Percentiles rank a stretch among this genome's conserved stretches.
phyloP scores from a whole-genome alignment of 2,888 invertebrate genomes.

The Parascotia fuliginaria region DNA sequence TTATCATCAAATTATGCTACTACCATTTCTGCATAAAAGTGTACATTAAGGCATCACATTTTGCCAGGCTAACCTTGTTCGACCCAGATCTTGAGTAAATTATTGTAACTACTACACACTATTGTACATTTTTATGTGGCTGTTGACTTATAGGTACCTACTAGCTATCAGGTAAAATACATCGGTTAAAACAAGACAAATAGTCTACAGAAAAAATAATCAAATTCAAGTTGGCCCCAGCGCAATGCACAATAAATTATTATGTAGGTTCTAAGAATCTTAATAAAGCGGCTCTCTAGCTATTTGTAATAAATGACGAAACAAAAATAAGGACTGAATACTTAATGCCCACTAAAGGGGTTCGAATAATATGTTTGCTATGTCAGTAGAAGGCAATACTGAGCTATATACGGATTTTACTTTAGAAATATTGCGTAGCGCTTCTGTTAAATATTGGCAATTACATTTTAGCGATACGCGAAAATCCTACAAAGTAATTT shows the following conservation, averaged over 20 bases:
- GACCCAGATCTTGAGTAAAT: no score
- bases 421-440: conserved; percentile 44
- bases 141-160: no score
- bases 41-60: no score
- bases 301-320: conserved; percentile 81
- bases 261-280: conserved; percentile 72
- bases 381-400: conserved; percentile 36
- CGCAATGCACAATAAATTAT: conserved; percentile 48
- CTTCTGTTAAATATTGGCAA: conserved; percentile 49
- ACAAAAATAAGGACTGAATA: conserved; percentile 77
- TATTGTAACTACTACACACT: no score
- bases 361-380: conserved; percentile 46
- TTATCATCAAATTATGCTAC: no score
- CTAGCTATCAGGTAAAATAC: conserved; percentile 17
- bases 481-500: conserved; percentile 46
- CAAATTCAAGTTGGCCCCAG: conserved; percentile 58
- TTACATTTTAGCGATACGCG: conserved; percentile 49
- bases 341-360: conserved; percentile 60
- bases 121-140: no score
- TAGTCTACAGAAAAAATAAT: conserved; percentile 60
- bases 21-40: no score
- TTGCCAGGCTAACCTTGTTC: no score
- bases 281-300: conserved; percentile 73
- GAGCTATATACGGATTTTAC: conserved; percentile 37
- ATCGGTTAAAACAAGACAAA: conserved; percentile 8